Evolutionary conservation across 1,140 invertebrate genomes (phyloP).

Genomic region (Micrasema longulum): DNA sequence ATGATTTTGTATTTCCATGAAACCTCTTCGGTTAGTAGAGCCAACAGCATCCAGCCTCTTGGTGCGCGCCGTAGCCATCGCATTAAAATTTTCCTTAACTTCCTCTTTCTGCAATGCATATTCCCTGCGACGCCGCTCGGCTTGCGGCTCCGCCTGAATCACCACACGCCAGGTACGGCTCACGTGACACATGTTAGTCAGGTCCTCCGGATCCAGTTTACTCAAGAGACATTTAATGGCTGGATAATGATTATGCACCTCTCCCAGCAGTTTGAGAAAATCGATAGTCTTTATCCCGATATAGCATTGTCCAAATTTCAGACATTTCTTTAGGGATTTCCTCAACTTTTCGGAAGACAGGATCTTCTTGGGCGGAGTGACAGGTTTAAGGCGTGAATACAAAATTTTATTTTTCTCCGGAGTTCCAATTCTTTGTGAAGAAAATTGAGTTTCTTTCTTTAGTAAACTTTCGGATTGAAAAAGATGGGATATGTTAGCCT

Average conservation of each 20-base stretch:
- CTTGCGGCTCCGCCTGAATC: conserved; percentile 57
- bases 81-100: conserved; percentile 59
- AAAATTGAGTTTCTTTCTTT: conserved; percentile 31
- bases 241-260: conserved; percentile 54
- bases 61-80: background rate
- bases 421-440: conserved; percentile 42
- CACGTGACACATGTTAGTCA: conserved; percentile 61
- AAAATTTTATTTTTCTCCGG: conserved; percentile 51
- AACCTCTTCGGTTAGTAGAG: conserved; percentile 47
- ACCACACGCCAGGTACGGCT: conserved; percentile 60
- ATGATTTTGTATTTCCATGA: conserved; percentile 62
- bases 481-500: conserved; percentile 24
- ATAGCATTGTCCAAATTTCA: background rate
- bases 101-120: conserved; percentile 56
- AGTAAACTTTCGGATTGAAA: conserved; percentile 27
- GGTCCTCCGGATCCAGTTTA: conserved; percentile 61
- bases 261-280: conserved; percentile 61
- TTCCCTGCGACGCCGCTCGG: conserved; percentile 56
- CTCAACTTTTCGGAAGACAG: conserved; percentile 35
- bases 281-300: conserved; percentile 60
- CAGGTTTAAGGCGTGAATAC: conserved; percentile 43
- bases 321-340: conserved; percentile 15
- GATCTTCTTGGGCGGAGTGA: conserved; percentile 43
- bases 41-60: conserved; percentile 7
- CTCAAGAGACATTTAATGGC: conserved; percentile 60